A percentile compares a stretch with the other conserved stretches of the same genome.
Evolutionary conservation across 2,797 vertebrate genomes (phyloP).

Genomic region (Pangasius sanitwongsei): DNA sequence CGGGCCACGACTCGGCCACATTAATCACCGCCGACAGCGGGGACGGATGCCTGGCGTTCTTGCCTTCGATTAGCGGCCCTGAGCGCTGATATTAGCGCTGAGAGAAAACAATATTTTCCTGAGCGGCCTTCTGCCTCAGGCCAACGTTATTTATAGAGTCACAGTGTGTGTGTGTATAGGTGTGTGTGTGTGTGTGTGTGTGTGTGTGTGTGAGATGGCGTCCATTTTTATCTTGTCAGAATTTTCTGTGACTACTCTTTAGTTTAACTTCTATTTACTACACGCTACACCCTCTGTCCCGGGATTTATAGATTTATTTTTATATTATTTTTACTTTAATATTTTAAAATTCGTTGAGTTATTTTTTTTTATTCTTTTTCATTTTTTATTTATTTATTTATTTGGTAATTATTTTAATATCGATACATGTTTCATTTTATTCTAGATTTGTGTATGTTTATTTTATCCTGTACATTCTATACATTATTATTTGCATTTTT

Average conservation of each 20-base stretch:
- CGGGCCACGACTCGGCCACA: slow-evolving; percentile 50
- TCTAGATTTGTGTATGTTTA: background rate
- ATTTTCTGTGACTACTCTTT: background rate
- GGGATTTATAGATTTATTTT: background rate
- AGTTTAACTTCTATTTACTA: background rate
- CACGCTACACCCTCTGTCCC: background rate
- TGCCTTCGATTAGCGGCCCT: slow-evolving; percentile 50
- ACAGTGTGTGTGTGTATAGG: background rate
- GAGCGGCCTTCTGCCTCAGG: slow-evolving; percentile 24
- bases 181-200: background rate
- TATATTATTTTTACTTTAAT: background rate
- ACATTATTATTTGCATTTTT: no score
- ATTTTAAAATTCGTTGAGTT: background rate
- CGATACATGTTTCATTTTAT: background rate
- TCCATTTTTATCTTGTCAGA: background rate
- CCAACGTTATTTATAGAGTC: slow-evolving; percentile 29
- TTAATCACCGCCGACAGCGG: slow-evolving; percentile 62
- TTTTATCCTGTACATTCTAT: background rate
- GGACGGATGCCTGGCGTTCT: slow-evolving; percentile 50
- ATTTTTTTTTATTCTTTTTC: background rate
- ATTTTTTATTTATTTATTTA: background rate
- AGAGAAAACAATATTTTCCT: slow-evolving; percentile 56
- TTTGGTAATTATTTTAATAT: no score
- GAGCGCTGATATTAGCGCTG: slow-evolving; percentile 53
- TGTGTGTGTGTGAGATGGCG: background rate